phyloP scores from a whole-genome alignment of 2,888 invertebrate species.

The Nomada flava region DNA sequence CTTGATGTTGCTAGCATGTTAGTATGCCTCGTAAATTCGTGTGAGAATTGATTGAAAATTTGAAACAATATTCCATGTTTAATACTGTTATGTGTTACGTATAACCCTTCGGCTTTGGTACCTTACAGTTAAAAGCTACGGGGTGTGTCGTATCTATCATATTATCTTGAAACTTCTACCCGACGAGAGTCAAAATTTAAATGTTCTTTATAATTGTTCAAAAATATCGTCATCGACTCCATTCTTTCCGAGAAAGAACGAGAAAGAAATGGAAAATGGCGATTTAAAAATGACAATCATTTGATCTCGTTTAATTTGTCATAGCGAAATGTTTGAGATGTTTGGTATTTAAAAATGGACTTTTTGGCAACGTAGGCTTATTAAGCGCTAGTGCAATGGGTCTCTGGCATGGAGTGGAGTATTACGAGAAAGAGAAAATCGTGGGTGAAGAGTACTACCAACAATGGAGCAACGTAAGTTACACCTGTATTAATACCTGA shows the following conservation, averaged over 20 bases:
- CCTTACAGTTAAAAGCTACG: too few relatives aligned
- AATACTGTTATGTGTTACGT: neutral
- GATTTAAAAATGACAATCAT: too few relatives aligned
- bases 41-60: neutral
- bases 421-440: slow-evolving; percentile 97
- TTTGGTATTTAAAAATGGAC: neutral
- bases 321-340: too few relatives aligned
- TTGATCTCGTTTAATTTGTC: neutral
- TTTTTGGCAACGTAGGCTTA: slow-evolving; percentile 86
- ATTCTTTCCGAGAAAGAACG: too few relatives aligned
- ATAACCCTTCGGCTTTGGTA: too few relatives aligned
- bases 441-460: slow-evolving; percentile 96
- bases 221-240: neutral
- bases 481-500: neutral
- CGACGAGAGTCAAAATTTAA: too few relatives aligned
- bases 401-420: slow-evolving; percentile 97
- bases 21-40: slow-evolving; percentile 81
- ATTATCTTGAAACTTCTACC: too few relatives aligned
- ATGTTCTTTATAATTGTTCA: too few relatives aligned
- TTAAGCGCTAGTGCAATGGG: slow-evolving; percentile 97
- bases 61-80: neutral
- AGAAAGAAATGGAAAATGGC: too few relatives aligned
- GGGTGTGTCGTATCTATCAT: too few relatives aligned
- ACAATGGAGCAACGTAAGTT: slow-evolving; percentile 95
- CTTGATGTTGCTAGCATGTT: slow-evolving; percentile 94